Evolutionary conservation across 2,888 invertebrate genomes (phyloP), one percentile per base, ranked within the genome.

Genomic region (Drosophila parthenogenetica): DNA sequence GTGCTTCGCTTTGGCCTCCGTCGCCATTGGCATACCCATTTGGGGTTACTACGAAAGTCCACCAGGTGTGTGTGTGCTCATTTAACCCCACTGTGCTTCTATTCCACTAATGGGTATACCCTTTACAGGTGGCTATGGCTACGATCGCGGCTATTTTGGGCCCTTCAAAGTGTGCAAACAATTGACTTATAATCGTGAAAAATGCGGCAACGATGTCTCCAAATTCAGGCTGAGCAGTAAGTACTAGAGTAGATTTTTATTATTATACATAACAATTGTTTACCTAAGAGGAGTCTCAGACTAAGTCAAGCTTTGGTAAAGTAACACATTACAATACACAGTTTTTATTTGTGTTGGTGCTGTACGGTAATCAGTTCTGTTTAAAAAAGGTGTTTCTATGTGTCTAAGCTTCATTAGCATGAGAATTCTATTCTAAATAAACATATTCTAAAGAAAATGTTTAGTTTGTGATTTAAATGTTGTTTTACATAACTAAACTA

Each of bases 101-200:
- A 13, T 7, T 10, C 8, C 0, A 2, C 51, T 37, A 57, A 55
- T 19, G 16, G 0, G 29, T 13, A 4, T 19, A n/a, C 4, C 8
- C 16, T 13, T 2, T 1, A 46, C 19, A 89, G 89, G 81, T 73
- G 88, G 89, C 71, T 91, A 91, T 80, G 95, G 94, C 87, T 94
- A 94, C 86, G 97, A 97, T 91, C 94, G 94, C 78, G 97, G 97
- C 48, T 97, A 97, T 93, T 97, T 97, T 90, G 97, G 97, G 70
- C 97, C 97, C 89, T 97, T 97, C 95, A 95, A 95, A 88, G 95
- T 96, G 67, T 97, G 97, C 94, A 97, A 96, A 93, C 94, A 94
- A 89, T 93, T 96, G 80, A 93, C 95, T 11, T 97, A 96, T 93
- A 95, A 96, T 92, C 93, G 97, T 81, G 96, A 97, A 92, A 95